Percentiles rank a stretch among this genome's conserved stretches.
Conservation (phyloP, 2,888 invertebrate genomes). For the Ecdyonurus torrentis region DNA sequence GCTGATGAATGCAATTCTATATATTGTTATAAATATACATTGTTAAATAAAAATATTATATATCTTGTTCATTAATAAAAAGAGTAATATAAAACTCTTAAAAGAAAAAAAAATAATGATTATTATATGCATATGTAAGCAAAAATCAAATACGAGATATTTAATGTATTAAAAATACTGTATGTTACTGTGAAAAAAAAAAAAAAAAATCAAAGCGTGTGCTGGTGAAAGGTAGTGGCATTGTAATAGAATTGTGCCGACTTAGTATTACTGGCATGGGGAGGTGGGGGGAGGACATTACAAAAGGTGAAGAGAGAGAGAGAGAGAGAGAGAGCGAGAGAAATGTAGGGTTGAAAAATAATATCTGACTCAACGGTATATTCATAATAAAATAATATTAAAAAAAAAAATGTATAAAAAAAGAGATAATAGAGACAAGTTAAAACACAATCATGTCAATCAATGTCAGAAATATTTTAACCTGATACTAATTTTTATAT, state of each 20-base stretch:
- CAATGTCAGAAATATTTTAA: neutral
- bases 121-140: neutral
- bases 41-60: neutral
- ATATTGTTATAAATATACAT: neutral
- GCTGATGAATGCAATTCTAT: neutral
- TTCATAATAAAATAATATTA: no score
- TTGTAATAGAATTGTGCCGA: neutral
- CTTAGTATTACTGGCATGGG: neutral
- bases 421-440: neutral
- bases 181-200: no score
- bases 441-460: neutral
- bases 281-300: neutral
- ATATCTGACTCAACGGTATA: neutral
- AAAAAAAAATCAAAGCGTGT: neutral
- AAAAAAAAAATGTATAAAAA: neutral
- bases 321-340: no score
- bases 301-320: no score
- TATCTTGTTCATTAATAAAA: neutral
- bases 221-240: neutral
- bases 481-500: neutral
- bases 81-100: neutral
- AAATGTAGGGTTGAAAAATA: neutral
- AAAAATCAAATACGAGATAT: neutral
- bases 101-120: neutral
- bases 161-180: neutral